A percentile compares a stretch with the other conserved stretches of the same genome.
Conservation (phyloP, 2,888 invertebrate species). For the Thymelicus acteon region DNA sequence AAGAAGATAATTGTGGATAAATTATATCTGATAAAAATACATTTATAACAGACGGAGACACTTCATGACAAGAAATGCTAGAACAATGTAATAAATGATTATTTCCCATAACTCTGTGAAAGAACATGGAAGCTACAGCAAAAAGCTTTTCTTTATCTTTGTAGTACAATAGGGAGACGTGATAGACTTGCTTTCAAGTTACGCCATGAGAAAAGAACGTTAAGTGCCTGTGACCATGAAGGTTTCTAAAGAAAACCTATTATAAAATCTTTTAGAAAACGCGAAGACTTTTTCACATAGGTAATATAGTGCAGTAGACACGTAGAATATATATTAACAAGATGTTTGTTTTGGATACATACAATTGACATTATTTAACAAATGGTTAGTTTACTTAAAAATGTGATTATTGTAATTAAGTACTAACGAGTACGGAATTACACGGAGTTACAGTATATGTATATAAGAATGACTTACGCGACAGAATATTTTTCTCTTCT, state of each 20-base stretch:
- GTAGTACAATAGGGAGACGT: constrained; percentile 59
- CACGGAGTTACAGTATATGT: no score
- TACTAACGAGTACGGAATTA: no score
- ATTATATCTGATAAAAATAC: neutral
- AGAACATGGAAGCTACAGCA: constrained; percentile 37
- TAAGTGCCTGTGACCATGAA: constrained; percentile 34
- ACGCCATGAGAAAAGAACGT: constrained; percentile 29
- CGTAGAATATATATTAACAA: no score
- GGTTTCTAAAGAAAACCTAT: constrained; percentile 24
- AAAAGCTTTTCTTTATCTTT: constrained; percentile 47
- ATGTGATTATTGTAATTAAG: no score
- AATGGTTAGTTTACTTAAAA: no score
- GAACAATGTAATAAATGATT: constrained; percentile 35
- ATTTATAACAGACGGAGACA: constrained; percentile 2
- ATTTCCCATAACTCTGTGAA: constrained; percentile 41
- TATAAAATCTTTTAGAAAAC: constrained; percentile 4
- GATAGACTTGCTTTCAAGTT: constrained; percentile 53
- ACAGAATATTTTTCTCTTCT: no score
- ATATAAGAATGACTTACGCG: no score
- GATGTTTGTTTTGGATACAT: no score
- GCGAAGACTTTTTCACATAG: neutral
- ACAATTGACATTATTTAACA: no score
- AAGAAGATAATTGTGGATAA: neutral
- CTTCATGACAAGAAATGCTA: constrained; percentile 8
- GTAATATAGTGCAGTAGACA: no score